phyloP scores from a whole-genome alignment of 2,888 invertebrate species.

The Dicranocentrus wangi region DNA sequence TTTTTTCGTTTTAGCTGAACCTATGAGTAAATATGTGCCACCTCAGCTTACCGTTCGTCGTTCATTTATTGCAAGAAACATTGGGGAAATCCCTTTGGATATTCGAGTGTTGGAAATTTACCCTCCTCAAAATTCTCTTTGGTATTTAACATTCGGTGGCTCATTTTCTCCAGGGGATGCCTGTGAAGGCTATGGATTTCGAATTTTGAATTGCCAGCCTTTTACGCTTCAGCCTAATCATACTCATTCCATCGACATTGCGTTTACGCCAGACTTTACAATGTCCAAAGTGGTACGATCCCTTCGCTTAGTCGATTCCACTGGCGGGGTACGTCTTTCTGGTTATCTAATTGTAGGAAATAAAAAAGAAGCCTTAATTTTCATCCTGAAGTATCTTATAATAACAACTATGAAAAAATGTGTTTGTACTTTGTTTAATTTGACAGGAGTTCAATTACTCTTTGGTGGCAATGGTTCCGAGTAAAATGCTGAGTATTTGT shows the following conservation, averaged over 20 bases:
- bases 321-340: conserved; percentile 68
- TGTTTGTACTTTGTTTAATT: not conserved
- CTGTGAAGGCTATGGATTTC: conserved; percentile 88
- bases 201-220: conserved; percentile 83
- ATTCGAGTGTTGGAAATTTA: conserved; percentile 75
- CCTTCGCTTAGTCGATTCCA: conserved; percentile 75
- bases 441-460: conserved; percentile 79
- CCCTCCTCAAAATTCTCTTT: conserved; percentile 69
- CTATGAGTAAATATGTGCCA: conserved; percentile 75
- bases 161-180: conserved; percentile 72
- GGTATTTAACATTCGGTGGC: conserved; percentile 49
- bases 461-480: conserved; percentile 81
- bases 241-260: conserved; percentile 86
- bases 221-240: conserved; percentile 84
- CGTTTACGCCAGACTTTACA: conserved; percentile 91
- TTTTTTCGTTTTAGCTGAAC: conserved; percentile 74
- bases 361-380: not conserved
- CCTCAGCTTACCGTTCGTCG: conserved; percentile 85
- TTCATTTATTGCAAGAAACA: conserved; percentile 89
- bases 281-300: conserved; percentile 82
- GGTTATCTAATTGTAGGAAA: not conserved
- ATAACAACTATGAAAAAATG: not conserved
- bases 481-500: conserved; percentile 82
- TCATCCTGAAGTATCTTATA: too few species aligned
- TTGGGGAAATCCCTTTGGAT: conserved; percentile 90